Percentiles rank a stretch among this genome's conserved stretches.
Evolutionary conservation across 2,113 vertebrate species (phyloP).

Genomic region (Malurus melanocephalus): DNA sequence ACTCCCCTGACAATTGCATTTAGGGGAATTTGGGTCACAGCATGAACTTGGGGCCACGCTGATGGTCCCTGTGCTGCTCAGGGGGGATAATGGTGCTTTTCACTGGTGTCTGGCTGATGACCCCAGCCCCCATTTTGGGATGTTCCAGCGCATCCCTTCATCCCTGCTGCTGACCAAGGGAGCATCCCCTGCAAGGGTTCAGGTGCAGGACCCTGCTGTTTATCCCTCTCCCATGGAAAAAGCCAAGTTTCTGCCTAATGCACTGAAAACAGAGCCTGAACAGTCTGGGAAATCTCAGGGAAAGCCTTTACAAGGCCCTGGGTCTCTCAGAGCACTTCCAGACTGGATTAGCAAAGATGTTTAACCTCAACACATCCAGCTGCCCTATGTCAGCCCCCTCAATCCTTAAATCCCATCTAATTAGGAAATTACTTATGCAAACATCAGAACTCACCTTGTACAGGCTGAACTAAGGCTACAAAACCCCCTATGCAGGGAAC

Average conservation of each 20-base stretch:
- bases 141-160: background rate
- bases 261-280: background rate
- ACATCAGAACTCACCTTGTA: background rate
- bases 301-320: background rate
- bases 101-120: rapidly evolving
- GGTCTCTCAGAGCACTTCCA: background rate
- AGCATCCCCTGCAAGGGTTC: rapidly evolving
- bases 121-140: background rate
- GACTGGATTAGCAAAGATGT: background rate
- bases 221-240: background rate
- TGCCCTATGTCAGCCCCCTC: background rate
- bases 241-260: background rate
- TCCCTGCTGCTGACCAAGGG: background rate
- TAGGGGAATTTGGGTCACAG: background rate
- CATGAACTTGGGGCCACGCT: rapidly evolving
- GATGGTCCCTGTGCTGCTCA: rapidly evolving
- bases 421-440: background rate
- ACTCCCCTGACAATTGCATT: rapidly evolving
- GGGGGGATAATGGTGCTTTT: background rate
- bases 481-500: background rate
- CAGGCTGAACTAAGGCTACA: background rate
- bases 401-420: background rate
- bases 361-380: background rate
- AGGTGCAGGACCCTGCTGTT: background rate
- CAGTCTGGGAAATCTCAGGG: background rate